phyloP scores from a whole-genome alignment of 2,888 invertebrate species.

The Rhagonycha lutea region DNA sequence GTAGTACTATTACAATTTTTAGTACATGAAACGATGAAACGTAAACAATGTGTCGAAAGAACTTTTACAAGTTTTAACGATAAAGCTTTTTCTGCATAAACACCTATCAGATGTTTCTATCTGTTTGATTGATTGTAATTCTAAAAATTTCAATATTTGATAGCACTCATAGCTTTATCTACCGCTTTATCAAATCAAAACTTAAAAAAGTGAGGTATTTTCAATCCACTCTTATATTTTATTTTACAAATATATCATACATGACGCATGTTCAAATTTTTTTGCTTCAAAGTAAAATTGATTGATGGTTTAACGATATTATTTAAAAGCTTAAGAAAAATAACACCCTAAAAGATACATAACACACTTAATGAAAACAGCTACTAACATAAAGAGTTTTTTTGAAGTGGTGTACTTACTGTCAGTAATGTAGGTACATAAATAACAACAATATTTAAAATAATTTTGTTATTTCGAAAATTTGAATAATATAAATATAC shows the following conservation, averaged over 20 bases:
- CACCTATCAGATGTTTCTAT: not conserved
- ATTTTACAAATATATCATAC: not conserved
- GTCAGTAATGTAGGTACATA: not conserved
- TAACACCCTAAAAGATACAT: not conserved
- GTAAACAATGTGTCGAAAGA: not conserved
- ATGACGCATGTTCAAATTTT: not conserved
- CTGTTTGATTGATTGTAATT: constrained; percentile 6
- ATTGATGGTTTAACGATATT: not conserved
- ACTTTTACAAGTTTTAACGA: not conserved
- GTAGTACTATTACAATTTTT: not conserved
- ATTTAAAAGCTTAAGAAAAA: not conserved
- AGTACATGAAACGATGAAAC: not conserved
- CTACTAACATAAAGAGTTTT: not conserved
- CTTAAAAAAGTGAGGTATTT: not conserved
- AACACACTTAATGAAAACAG: not conserved
- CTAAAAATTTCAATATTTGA: constrained; percentile 11
- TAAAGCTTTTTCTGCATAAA: not conserved
- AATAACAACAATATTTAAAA: not conserved
- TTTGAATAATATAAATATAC: no score
- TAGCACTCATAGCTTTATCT: constrained; percentile 12
- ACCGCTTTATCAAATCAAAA: constrained; percentile 16
- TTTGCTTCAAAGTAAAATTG: not conserved
- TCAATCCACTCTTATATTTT: not conserved
- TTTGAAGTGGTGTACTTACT: not conserved
- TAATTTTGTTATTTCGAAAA: no score